Conservation (phyloP, 2,888 invertebrate genomes). For the Lycocerus yunnanus region DNA sequence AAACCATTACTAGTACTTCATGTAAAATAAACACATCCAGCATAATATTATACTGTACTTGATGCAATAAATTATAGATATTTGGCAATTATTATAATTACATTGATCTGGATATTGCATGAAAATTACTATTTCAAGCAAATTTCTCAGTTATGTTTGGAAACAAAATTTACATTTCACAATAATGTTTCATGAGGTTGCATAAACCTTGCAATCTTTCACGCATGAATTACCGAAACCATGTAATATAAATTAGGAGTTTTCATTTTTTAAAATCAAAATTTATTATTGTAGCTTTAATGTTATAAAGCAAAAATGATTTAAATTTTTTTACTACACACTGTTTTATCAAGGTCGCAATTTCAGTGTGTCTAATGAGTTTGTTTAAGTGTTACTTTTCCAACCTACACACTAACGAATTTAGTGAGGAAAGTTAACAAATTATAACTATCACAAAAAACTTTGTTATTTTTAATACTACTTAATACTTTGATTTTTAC, state of each 20-base stretch:
- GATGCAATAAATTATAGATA: background rate
- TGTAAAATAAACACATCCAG: background rate
- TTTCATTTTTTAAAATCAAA: background rate
- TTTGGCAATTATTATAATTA: background rate
- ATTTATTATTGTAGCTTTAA: background rate
- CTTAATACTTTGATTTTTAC: too few relatives aligned
- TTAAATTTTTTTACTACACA: too few relatives aligned
- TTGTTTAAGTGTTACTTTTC: too few relatives aligned
- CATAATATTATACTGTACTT: background rate
- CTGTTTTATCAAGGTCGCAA: too few relatives aligned
- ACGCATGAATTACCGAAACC: background rate
- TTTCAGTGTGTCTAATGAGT: too few relatives aligned
- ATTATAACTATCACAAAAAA: too few relatives aligned
- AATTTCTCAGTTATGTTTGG: background rate
- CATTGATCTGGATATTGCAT: background rate
- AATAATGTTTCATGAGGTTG: background rate
- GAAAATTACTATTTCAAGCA: background rate
- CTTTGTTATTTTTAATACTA: too few relatives aligned
- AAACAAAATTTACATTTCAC: background rate
- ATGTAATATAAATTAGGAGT: background rate
- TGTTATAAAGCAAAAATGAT: background rate
- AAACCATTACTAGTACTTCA: background rate
- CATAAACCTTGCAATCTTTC: background rate
- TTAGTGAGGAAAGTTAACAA: too few relatives aligned
- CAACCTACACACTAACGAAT: too few relatives aligned